Base-by-base conservation (phyloP, 2,797 vertebrate species). In the Argentina silus region DNA sequence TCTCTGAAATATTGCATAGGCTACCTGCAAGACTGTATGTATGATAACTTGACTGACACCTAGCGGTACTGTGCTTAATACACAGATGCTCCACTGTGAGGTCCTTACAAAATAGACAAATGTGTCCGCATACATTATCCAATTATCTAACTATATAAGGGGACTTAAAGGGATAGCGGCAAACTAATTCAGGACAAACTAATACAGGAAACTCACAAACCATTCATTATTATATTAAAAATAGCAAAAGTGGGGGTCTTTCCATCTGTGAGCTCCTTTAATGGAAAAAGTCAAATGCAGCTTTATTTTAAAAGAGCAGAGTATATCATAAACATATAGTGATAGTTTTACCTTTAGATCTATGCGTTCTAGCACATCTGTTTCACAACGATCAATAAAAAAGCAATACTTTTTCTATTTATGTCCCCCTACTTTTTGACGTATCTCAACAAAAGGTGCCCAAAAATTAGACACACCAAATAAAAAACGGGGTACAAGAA, bases 31-130 rank as follows among this genome's bases (percentile, higher is more conserved):
- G 62, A 10, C 48, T 19, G 67, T 7, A 19, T 69, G 44, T 36
- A 65, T 76, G 70, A 74, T 78, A 65, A 71, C n/a, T 72, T 78
- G 50, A 56, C 80, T 82, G 85, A 56, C 88, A 84, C 81, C 87
- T 85, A 76, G 83, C 85, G 92, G 85, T 7, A 76, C 7, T 45
- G 6, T 2, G 0, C 62, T 53, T 72, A 81, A 77, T 81, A 73
- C 86, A 81, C 51, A n/a, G 55, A 73, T 19, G 1, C 72, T 51
- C 43, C 62, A 73, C 4, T 53, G 14, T 43, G 3, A 61, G 21
- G 1, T 47, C 2, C 69, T 21, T 50, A 1, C 19, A 67, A 27
- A 27, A 15, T 23, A 36, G 1, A 60, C 21, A 5, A 14, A 27
- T 12, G 6, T 60, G 11, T 23, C 12, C 4, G 57, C 57, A 36